Evolutionary conservation across 2,113 vertebrate genomes (phyloP).

Genomic region (Rissa tridactyla): DNA sequence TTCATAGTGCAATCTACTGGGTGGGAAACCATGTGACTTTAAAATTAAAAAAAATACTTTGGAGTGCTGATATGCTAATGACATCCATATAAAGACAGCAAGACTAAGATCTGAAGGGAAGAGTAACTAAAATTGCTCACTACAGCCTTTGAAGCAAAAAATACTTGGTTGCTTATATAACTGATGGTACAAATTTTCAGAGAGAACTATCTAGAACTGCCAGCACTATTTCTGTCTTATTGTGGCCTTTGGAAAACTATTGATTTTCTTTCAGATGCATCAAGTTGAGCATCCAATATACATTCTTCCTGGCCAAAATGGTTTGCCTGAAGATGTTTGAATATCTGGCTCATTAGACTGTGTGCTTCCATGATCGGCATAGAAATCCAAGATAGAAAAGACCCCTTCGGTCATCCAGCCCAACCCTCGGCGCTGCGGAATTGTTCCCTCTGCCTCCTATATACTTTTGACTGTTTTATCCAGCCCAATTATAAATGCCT

Average conservation of each 20-base stretch:
- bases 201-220: slow-evolving; percentile 42
- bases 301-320: slow-evolving; percentile 36
- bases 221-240: slow-evolving; percentile 62
- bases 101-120: slow-evolving; percentile 34
- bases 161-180: slow-evolving; percentile 48
- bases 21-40: neutral
- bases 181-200: slow-evolving; percentile 14
- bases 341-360: slow-evolving; percentile 50
- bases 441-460: neutral
- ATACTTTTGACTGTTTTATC: neutral
- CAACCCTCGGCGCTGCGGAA: neutral
- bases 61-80: neutral
- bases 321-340: slow-evolving; percentile 49
- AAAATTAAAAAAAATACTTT: neutral
- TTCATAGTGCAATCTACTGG: neutral
- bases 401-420: neutral
- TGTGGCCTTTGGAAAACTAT: slow-evolving; percentile 60
- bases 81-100: slow-evolving; percentile 21
- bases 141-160: slow-evolving; percentile 51
- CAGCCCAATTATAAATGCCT: neutral
- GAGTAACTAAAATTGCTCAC: slow-evolving; percentile 47
- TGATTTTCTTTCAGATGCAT: slow-evolving; percentile 38
- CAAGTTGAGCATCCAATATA: slow-evolving; percentile 1
- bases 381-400: slow-evolving; percentile 13
- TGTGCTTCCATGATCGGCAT: slow-evolving; percentile 30